Evolutionary conservation across 2,888 invertebrate genomes (phyloP), one percentile per base, ranked within the genome.

Genomic region (Lacanobia oleracea): DNA sequence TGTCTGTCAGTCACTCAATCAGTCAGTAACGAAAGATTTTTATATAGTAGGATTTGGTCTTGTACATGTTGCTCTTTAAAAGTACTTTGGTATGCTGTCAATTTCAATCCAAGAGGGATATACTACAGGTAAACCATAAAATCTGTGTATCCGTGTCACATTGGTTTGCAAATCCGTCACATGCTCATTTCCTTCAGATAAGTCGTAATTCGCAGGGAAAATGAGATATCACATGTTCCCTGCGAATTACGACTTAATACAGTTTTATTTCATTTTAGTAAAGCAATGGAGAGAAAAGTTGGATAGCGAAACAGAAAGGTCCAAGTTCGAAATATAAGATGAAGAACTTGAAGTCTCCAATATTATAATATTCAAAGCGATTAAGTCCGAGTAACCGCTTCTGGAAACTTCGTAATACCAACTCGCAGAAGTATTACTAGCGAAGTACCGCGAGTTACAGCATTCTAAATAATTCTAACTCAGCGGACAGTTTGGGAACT

Each of bases 401-500:
- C 67, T 27, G 16, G 56, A 61, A 75, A 83, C 72, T 77, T 4
- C 14, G 33, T 33, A 50, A 66, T 59, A 59, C 54, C 45, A 84
- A 68, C 27, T 81, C 54, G 21, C 45, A 57, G 53, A 76, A 85
- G 59, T 72, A 71, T 66, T 67, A 77, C 67, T 59, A 57, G 54
- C 66, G 51, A 79, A 60, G 45, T 77, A 75, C 66, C 27, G 57
- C 33, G 59, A 83, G 67, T 82, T 78, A 79, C 67, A 79, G 78
- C 77, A 71, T 77, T 77, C 68, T 80, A 80, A 85, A 86, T 87
- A 78, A 83, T 87, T 87, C 81, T 67, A 85, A 85, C 57, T 77
- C 54, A 64, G 54, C 79, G 74, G 86, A 87, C 83, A 89, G 88
- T 90, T 90, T 83, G 72, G 51, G 53, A 79, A 83, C 83, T 87